Evolutionary conservation across 2,888 invertebrate genomes (phyloP), one percentile per base, ranked within the genome.

Genomic region (Heteromyza rotundicornis): DNA sequence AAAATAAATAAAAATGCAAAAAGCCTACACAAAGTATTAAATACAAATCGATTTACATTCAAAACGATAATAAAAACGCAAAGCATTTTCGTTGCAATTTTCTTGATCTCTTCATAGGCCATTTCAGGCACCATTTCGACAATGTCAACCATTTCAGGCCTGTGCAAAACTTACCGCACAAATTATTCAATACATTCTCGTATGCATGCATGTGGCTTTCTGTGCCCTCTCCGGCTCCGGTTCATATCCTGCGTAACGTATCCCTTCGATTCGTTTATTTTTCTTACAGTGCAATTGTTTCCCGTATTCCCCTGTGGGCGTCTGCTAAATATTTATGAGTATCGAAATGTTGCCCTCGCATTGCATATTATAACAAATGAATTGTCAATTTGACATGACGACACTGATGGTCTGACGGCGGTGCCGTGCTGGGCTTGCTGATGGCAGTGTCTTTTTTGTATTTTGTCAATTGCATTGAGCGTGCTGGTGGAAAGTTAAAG

Each of bases 281-380:
- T 32, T 32, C 32, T 5, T 32, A 32, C 12, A 12, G 12, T 32
- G 12, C 32, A 32, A 32, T 32, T 32, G 32, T 32, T 32, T 32
- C 12, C 12, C 32, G 12, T 32, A 8, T 8, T 32, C 12, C 32
- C 32, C n/a, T n/a, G 27, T 10, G 10, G 74, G 64, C 70, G 64
- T 12, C 20, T 57, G 69, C 76, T 73, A 72, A 73, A 73, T 74
- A 73, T 73, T 74, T 74, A 73, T 75, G 73, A 74, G 69, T 67
- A 74, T 73, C 71, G 73, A 72, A 75, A 73, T 72, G 73, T 74
- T 74, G 74, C 73, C 73, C 72, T n/a, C n/a, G n/a, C 73, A 69
- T 64, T 74, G 72, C 71, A 73, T 73, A 74, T 74, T 74, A 74
- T 69, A 73, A 70, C 72, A 75, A 73, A 72, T 73, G 74, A 75